Conservation (phyloP, 2,797 vertebrate species). For the Ptychobarbus kaznakovi region DNA sequence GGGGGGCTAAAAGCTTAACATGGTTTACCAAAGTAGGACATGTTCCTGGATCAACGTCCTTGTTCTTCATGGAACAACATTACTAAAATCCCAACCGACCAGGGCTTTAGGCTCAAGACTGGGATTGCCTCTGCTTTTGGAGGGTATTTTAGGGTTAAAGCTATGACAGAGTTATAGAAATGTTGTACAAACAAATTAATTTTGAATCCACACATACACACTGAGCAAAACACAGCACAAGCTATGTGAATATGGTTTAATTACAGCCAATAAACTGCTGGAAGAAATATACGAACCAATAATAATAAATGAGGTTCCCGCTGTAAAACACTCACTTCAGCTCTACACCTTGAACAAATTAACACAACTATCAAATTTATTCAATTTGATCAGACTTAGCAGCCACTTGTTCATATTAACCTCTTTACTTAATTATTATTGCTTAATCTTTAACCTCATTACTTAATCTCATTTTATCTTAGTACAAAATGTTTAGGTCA, state of each 20-base stretch:
- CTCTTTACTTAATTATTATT: neutral
- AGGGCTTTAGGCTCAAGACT: neutral
- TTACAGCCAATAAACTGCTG: conserved; percentile 4
- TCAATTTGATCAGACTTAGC: neutral
- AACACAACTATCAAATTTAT: neutral
- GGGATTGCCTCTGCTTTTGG: neutral
- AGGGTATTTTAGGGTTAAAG: neutral
- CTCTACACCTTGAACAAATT: conserved; percentile 12
- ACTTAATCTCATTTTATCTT: neutral
- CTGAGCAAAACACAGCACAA: neutral
- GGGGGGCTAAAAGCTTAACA: conserved; percentile 20
- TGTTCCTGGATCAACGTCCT: conserved; percentile 23
- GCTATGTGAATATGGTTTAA: neutral
- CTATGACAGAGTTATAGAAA: neutral
- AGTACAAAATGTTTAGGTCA: neutral
- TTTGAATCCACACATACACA: neutral
- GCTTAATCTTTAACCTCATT: neutral
- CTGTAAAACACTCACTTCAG: conserved; percentile 20
- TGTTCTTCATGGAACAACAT: conserved; percentile 6
- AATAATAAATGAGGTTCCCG: neutral
- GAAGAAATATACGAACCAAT: neutral
- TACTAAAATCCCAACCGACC: neutral
- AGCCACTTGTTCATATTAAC: neutral
- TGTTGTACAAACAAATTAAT: neutral
- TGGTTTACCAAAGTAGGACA: conserved; percentile 24